phyloP scores from a whole-genome alignment of 2,797 vertebrate species.

The Girardinus metallicus region DNA sequence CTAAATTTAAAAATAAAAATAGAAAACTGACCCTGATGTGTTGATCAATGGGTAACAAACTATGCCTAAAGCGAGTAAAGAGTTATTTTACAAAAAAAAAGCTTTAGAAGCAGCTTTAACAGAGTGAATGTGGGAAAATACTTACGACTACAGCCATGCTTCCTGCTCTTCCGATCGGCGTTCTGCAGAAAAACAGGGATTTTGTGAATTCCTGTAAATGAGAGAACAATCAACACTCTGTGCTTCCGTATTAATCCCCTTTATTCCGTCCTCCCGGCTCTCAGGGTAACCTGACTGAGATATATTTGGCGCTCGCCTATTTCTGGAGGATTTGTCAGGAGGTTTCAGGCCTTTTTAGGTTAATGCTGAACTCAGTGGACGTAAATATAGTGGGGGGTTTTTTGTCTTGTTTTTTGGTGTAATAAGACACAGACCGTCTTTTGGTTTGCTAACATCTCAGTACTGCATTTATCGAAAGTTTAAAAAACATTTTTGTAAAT shows the following conservation, averaged over 20 bases:
- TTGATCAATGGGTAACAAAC: background rate
- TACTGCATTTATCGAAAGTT: background rate
- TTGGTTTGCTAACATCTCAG: too few species aligned
- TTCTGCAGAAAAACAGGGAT: slow-evolving; percentile 30
- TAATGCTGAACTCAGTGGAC: slow-evolving; percentile 21
- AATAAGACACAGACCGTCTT: too few species aligned
- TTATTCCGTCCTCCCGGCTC: slow-evolving; percentile 20
- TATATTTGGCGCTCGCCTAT: slow-evolving; percentile 55
- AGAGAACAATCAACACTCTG: slow-evolving; percentile 41
- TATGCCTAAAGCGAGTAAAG: background rate
- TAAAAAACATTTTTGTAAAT: background rate
- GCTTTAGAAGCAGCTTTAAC: background rate
- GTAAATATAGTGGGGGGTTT: background rate
- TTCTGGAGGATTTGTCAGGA: slow-evolving; percentile 48
- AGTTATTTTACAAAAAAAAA: background rate
- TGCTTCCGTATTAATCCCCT: slow-evolving; percentile 50
- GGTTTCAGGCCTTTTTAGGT: slow-evolving; percentile 36
- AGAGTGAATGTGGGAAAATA: slow-evolving; percentile 28
- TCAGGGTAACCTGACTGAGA: slow-evolving; percentile 22
- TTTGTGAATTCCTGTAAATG: slow-evolving; percentile 30
- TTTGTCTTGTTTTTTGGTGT: too few species aligned
- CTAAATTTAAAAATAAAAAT: background rate
- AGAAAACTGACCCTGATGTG: background rate
- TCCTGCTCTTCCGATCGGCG: slow-evolving; percentile 51
- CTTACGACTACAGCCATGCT: slow-evolving; percentile 84